phyloP scores from a whole-genome alignment of 1,140 invertebrate genomes.

The Venustaconcha ellipsiformis region DNA sequence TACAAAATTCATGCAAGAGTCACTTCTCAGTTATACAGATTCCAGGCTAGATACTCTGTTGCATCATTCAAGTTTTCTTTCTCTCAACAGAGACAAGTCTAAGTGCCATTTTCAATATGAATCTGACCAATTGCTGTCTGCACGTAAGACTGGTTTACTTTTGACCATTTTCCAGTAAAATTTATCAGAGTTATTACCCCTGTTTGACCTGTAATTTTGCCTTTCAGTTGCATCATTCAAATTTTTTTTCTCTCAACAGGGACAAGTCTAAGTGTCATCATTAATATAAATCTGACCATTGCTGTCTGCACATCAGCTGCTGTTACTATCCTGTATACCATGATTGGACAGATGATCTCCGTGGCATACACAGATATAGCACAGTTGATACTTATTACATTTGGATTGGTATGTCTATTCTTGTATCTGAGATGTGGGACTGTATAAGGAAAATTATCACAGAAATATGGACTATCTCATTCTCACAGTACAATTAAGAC shows the following conservation, averaged over 20 bases:
- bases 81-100: slow-evolving; percentile 57
- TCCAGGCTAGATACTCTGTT: too few species aligned
- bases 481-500: too few species aligned
- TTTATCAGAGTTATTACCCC: too few species aligned
- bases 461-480: too few species aligned
- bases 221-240: not conserved
- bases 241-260: slow-evolving; percentile 42
- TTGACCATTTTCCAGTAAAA: too few species aligned
- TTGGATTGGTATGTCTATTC: slow-evolving; percentile 58
- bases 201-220: too few species aligned
- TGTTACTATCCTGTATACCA: slow-evolving; percentile 61
- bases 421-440: too few species aligned
- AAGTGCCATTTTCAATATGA: slow-evolving; percentile 58
- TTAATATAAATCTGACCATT: slow-evolving; percentile 49
- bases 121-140: slow-evolving; percentile 54
- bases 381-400: slow-evolving; percentile 56
- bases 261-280: slow-evolving; percentile 63
- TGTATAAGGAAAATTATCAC: too few species aligned
- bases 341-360: slow-evolving; percentile 65
- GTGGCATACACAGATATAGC: slow-evolving; percentile 67
- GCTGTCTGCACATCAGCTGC: slow-evolving; percentile 57
- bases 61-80: slow-evolving; percentile 5
- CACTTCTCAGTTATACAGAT: too few species aligned
- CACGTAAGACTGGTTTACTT: slow-evolving; percentile 26
- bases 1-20: too few species aligned